A percentile compares a stretch with the other conserved stretches of the same genome.
Evolutionary conservation across 2,113 vertebrate genomes (phyloP).

Genomic region (Myrmecobius fasciatus): DNA sequence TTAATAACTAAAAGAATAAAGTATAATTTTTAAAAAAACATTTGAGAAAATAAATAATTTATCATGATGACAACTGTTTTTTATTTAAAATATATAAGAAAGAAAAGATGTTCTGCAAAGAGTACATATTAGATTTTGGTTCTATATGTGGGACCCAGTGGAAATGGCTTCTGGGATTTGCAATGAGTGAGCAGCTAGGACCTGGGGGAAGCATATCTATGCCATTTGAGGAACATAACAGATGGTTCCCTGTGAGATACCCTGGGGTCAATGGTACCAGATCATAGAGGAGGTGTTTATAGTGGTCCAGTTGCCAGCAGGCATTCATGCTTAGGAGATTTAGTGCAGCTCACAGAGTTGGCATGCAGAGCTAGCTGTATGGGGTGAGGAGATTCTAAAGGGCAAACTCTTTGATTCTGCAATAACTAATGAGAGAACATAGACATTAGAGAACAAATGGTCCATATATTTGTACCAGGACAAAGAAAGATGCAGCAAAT

Average conservation of each 20-base stretch:
- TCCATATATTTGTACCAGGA: slow-evolving; percentile 91
- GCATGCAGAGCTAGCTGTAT: slow-evolving; percentile 85
- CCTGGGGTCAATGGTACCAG: slow-evolving; percentile 93
- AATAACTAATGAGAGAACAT: slow-evolving; percentile 90
- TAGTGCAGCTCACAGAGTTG: slow-evolving; percentile 85
- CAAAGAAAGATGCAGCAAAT: slow-evolving; percentile 91
- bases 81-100: background rate
- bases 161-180: background rate
- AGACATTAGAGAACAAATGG: slow-evolving; percentile 92
- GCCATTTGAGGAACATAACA: slow-evolving; percentile 92
- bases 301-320: slow-evolving; percentile 82
- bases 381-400: slow-evolving; percentile 85
- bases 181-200: background rate
- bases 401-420: slow-evolving; percentile 90
- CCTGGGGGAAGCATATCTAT: slow-evolving; percentile 83
- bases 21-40: background rate
- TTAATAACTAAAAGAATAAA: background rate
- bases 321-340: slow-evolving; percentile 88
- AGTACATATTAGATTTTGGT: background rate
- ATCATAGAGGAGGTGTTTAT: slow-evolving; percentile 94
- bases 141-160: background rate
- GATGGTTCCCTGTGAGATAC: slow-evolving; percentile 87
- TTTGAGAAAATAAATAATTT: background rate
- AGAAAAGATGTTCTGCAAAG: no score
- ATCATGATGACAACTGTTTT: background rate